Base-by-base conservation (phyloP, 1,140 invertebrate genomes). In the Sitophilus oryzae region DNA sequence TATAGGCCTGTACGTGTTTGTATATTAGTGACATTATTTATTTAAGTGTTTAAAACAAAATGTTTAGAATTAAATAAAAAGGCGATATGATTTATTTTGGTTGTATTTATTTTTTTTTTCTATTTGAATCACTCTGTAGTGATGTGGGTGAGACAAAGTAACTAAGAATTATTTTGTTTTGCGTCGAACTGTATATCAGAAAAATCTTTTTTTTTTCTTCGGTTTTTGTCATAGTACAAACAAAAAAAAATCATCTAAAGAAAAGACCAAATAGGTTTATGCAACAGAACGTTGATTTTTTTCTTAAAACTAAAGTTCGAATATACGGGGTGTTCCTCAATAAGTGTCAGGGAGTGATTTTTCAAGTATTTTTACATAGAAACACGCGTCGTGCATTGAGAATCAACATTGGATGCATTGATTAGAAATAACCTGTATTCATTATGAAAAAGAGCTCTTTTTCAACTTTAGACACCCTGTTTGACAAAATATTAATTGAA, bases 21-120 rank as follows among this genome's bases (percentile, higher is more conserved):
- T 56, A 56, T 56, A 44, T 44, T 56, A 48, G 16, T 41, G 45
- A 48, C 35, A 56, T 49, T 56, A 49, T 56, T 49, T 56, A 47
- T 46, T 40, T 42, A 46, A 23, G 47, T 54, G 52, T 54, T 53
- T 37, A 42, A 34, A 52, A 53, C 47, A 19, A n/a, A n/a, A n/a
- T 52, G 40, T 43, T 18, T 46, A 45, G 18, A 52, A 55, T 18
- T 41, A 43, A 55, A 55, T 55, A 47, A 55, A 54, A 42, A 43
- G 30, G 40, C 15, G 41, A 46, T 34, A 37, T 38, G 46, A 41
- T 54, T 37, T 53, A 45, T 43, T 52, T 42, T 53, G 42, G 18
- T 53, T 54, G 41, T 47, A 23, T 34, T 54, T 54, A 41, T 11
- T 53, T 53, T 41, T 8, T n/a, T n/a, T 53, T 53, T 16, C 14